Evolutionary conservation across 2,888 invertebrate genomes (phyloP).

Genomic region (Pterostichus madidus): DNA sequence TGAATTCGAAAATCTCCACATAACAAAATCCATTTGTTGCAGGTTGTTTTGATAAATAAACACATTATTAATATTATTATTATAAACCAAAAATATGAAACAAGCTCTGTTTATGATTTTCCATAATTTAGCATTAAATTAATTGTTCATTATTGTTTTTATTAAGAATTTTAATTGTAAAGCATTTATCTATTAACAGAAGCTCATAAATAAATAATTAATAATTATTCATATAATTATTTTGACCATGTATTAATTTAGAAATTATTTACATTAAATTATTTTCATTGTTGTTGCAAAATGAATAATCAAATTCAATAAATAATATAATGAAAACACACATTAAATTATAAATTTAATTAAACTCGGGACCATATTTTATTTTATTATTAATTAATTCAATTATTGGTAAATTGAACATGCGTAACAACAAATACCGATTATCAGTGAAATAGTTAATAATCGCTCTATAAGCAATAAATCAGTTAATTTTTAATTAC

Average conservation of each 20-base stretch:
- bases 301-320: slow-evolving; percentile 51
- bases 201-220: slow-evolving; percentile 39
- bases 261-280: slow-evolving; percentile 44
- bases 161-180: slow-evolving; percentile 30
- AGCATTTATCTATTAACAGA: slow-evolving; percentile 23
- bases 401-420: slow-evolving; percentile 37
- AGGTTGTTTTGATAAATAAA: too few relatives aligned
- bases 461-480: background rate
- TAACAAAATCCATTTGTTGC: too few relatives aligned
- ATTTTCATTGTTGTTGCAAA: slow-evolving; percentile 43
- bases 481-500: too few relatives aligned
- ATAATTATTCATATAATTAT: slow-evolving; percentile 46
- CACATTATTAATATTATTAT: too few relatives aligned
- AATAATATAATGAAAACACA: slow-evolving; percentile 31
- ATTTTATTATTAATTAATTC: slow-evolving; percentile 35
- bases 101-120: background rate
- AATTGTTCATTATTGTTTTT: slow-evolving; percentile 27
- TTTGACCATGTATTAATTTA: slow-evolving; percentile 25
- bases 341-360: slow-evolving; percentile 35
- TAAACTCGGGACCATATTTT: slow-evolving; percentile 13
- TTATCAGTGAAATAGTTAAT: background rate
- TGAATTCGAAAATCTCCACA: too few relatives aligned
- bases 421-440: background rate
- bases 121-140: slow-evolving; percentile 10
- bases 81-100: too few relatives aligned